These are phyloP conservation scores for Leptodactylus fallax DNA, from an alignment of 2,797 vertebrate genomes.

Conservation along the genomic window DNA sequence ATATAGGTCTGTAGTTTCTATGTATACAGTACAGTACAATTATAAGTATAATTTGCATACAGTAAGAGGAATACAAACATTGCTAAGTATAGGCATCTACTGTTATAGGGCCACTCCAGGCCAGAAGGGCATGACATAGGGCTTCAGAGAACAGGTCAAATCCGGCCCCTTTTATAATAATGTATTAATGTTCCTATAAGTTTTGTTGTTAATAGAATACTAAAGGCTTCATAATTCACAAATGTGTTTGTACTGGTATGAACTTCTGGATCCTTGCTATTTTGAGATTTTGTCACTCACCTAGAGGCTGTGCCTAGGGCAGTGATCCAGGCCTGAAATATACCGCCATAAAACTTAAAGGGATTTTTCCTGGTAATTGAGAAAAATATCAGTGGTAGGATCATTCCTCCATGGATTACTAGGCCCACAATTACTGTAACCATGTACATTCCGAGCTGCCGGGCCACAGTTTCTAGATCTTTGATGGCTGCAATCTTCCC, in stretches of 20 bases:
- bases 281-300: constrained; percentile 71
- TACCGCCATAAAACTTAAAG: constrained; percentile 80
- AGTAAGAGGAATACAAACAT: too few species aligned
- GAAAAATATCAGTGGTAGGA: constrained; percentile 85
- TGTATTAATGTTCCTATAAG: not conserved
- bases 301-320: constrained; percentile 87
- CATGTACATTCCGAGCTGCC: constrained; percentile 89
- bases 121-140: too few species aligned
- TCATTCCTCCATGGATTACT: constrained; percentile 82
- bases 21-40: too few species aligned
- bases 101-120: too few species aligned
- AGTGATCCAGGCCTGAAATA: constrained; percentile 89
- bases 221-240: too few species aligned
- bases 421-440: constrained; percentile 85
- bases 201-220: too few species aligned
- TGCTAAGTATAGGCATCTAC: too few species aligned
- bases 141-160: too few species aligned
- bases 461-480: constrained; percentile 81
- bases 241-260: too few species aligned
- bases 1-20: too few species aligned
- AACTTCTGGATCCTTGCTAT: not conserved
- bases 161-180: too few species aligned
- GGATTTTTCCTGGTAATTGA: constrained; percentile 82
- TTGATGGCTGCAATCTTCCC: constrained; percentile 85
- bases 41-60: too few species aligned